Evolutionary conservation across 2,888 invertebrate species (phyloP), one percentile per base, ranked within the genome.

Genomic region (Itoplectis maculator): DNA sequence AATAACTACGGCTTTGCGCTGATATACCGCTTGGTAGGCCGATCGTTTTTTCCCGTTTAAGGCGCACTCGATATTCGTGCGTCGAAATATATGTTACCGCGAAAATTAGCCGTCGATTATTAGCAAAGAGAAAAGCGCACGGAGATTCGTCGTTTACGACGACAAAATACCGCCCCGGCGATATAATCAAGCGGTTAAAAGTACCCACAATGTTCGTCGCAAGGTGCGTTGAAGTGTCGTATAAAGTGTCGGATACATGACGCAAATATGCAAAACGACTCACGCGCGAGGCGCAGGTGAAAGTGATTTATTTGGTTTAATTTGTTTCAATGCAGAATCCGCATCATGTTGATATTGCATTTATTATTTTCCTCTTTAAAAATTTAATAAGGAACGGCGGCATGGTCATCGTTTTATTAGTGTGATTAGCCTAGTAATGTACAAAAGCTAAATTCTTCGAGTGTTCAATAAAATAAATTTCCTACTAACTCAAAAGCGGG

Each of bases 41-140:
- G 59, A 59, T 59, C 35, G 15, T n/a, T 15, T 59, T 59, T n/a
- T 15, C 35, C 59, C 35, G 35, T 15, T 59, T 59, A 59, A 59
- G 37, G 37, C 6, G 15, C 5, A 35, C 37, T 7, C 29, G 29
- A 5, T 29, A 3, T n/a, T 35, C 15, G 7, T 8, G 29, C 15
- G 15, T 8, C 13, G 29, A 56, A 20, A 51, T 51, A 56, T 23
- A 23, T 51, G 11, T 51, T 23, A 54, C 29, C 29, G 20, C 3
- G 54, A 54, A 23, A 54, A 54, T 54, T 54, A 54, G 54, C 23
- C 54, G 54, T 6, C 23, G 11, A 23, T 54, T 54, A 54, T 54
- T 3, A 54, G 9, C 3, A 47, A 18, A 51, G 23, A 2, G 23
- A 54, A 9, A 54, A 9, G 23, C 3, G 20, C 8, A 54, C 23